A percentile compares a stretch with the other conserved stretches of the same genome.
Evolutionary conservation across 2,797 vertebrate species (phyloP).

Genomic region (Phylloscopus collybita): DNA sequence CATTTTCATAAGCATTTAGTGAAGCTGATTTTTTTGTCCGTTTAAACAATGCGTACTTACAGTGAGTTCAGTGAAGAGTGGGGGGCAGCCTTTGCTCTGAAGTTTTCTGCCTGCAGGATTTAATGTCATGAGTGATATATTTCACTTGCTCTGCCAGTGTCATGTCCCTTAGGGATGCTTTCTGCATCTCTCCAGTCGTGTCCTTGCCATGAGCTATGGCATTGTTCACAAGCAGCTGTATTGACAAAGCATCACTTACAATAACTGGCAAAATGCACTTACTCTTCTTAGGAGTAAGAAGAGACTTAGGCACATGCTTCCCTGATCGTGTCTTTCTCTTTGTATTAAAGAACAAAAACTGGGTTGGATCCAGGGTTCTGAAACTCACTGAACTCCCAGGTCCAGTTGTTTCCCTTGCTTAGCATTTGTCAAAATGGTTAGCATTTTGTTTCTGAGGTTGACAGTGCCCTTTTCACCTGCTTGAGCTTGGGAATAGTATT

Average conservation of each 20-base stretch:
- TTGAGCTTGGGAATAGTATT: neutral
- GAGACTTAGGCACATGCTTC: neutral
- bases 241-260: neutral
- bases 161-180: neutral
- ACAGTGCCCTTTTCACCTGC: neutral
- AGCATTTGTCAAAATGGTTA: neutral
- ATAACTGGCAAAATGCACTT: neutral
- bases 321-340: neutral
- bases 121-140: neutral
- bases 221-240: neutral
- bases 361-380: neutral
- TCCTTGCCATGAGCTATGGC: neutral
- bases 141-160: neutral
- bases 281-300: neutral
- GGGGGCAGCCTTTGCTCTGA: neutral
- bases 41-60: neutral
- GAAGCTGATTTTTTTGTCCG: accelerated
- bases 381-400: neutral
- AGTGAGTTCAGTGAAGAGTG: neutral
- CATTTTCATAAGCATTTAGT: neutral
- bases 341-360: neutral
- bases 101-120: neutral
- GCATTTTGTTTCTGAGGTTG: neutral
- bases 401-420: neutral
- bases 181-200: neutral